Conservation (phyloP, 2,113 vertebrate genomes). For the Leiothrix lutea region DNA sequence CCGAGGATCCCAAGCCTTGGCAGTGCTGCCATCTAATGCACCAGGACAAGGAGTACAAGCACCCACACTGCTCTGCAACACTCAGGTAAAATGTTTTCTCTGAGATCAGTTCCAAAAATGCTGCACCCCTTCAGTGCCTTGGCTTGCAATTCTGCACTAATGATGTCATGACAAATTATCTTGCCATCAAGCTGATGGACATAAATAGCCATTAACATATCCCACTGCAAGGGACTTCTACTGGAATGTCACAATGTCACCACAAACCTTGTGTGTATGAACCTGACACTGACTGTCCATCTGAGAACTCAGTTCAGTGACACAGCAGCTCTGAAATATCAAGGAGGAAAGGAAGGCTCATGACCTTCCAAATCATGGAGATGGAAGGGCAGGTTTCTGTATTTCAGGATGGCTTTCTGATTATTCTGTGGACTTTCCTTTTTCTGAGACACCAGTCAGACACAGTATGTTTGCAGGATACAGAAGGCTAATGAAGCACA, state of each 20-base stretch:
- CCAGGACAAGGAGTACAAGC: background rate
- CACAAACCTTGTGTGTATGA: background rate
- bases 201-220: background rate
- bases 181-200: background rate
- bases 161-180: background rate
- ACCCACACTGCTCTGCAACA: fast-evolving
- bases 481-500: background rate
- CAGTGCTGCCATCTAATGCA: conserved; percentile 1
- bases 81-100: background rate
- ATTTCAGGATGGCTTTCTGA: background rate
- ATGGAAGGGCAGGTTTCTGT: background rate
- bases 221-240: background rate
- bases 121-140: background rate
- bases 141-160: background rate
- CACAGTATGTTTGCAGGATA: background rate
- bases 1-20: background rate
- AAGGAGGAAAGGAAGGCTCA: background rate
- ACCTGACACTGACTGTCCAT: background rate
- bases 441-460: background rate
- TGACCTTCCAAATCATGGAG: background rate
- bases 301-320: background rate
- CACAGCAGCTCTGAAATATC: background rate
- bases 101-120: fast-evolving
- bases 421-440: background rate
- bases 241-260: background rate